Evolutionary conservation across 2,113 vertebrate species (phyloP).

Genomic region (Arothron firmamentum): DNA sequence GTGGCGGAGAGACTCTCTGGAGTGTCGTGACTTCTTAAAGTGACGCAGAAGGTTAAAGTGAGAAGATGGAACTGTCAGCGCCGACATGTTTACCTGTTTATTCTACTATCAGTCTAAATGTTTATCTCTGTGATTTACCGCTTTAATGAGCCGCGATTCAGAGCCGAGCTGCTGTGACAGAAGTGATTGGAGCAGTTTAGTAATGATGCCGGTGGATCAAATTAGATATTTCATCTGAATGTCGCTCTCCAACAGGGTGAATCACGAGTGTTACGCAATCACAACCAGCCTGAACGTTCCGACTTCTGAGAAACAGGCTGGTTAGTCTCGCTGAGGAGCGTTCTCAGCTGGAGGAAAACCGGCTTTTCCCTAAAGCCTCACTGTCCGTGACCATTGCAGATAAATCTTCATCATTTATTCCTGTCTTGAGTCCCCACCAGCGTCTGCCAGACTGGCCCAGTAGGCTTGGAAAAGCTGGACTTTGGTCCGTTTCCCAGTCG

Average conservation of each 20-base stretch:
- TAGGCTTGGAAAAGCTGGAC: constrained; percentile 62
- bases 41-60: constrained; percentile 62
- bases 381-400: constrained; percentile 38
- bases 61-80: constrained; percentile 51
- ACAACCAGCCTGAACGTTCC: constrained; percentile 5
- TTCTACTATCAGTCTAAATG: constrained; percentile 27
- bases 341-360: constrained; percentile 46
- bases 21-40: constrained; percentile 61
- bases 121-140: constrained; percentile 42
- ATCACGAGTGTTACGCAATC: constrained; percentile 17
- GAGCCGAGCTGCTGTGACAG: constrained; percentile 30
- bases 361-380: constrained; percentile 51
- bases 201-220: constrained; percentile 12
- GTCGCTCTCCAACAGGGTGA: constrained; percentile 7
- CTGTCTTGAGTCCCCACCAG: constrained; percentile 46
- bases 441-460: constrained; percentile 60
- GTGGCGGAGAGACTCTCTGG: constrained; percentile 67
- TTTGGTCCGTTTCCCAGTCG: constrained; percentile 64
- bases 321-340: constrained; percentile 41
- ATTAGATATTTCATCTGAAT: constrained; percentile 23
- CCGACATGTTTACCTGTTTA: constrained; percentile 24
- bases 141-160: constrained; percentile 48
- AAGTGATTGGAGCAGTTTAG: constrained; percentile 23
- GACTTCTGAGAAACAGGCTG: constrained; percentile 36
- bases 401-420: constrained; percentile 50